phyloP scores from a whole-genome alignment of 1,140 invertebrate species.

The Semibalanus balanoides region DNA sequence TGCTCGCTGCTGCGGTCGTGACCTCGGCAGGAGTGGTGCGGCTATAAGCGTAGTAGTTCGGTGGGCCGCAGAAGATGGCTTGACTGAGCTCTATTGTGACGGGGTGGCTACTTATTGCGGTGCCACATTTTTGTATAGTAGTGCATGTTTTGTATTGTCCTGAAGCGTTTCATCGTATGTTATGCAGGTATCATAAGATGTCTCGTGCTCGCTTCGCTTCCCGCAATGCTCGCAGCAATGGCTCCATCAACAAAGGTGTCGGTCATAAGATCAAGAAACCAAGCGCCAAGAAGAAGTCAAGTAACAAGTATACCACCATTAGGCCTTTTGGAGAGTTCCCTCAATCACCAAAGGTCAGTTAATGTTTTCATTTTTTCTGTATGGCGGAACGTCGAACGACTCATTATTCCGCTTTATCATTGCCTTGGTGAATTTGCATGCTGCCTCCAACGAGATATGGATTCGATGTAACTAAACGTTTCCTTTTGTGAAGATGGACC shows the following conservation, averaged over 20 bases:
- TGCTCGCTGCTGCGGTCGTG: too few relatives aligned
- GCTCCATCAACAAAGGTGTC: constrained; percentile 10
- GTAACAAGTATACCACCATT: neutral
- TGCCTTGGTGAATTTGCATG: too few relatives aligned
- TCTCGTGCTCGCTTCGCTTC: neutral
- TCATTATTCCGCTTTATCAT: neutral
- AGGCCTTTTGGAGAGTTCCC: neutral
- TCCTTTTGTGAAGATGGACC: too few relatives aligned
- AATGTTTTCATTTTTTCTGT: neutral
- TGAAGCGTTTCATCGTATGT: too few relatives aligned
- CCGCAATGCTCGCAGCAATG: neutral
- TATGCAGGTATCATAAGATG: neutral
- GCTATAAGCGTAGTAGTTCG: too few relatives aligned
- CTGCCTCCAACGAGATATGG: neutral
- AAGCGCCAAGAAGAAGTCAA: neutral
- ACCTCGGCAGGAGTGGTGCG: too few relatives aligned
- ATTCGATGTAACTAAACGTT: neutral
- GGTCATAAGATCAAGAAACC: constrained; percentile 11
- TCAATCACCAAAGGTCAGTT: neutral
- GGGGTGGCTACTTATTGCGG: too few relatives aligned
- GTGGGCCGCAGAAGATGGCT: too few relatives aligned
- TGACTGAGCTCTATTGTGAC: too few relatives aligned
- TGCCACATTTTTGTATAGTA: too few relatives aligned
- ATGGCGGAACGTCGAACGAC: too few relatives aligned
- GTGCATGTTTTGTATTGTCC: too few relatives aligned